phyloP scores from a whole-genome alignment of 2,888 invertebrate genomes.

The Agrochola lychnidis region DNA sequence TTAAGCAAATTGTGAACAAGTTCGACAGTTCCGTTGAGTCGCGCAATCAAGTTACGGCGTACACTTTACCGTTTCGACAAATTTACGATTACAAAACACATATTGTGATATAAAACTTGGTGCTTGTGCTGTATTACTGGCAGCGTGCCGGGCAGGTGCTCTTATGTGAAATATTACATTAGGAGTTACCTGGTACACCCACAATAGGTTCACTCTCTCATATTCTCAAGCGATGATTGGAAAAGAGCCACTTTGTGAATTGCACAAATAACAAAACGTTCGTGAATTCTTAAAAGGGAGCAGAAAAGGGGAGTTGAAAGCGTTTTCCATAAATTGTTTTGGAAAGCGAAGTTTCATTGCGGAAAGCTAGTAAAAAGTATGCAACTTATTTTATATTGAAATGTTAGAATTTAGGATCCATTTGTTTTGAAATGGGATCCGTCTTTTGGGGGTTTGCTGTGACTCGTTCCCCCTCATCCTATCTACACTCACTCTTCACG shows the following conservation, averaged over 20 bases:
- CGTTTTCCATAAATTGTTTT: conserved; percentile 54
- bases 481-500: conserved; percentile 67
- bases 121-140: conserved; percentile 90
- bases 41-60: conserved; percentile 72
- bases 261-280: conserved; percentile 40
- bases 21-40: conserved; percentile 53
- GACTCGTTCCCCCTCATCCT: conserved; percentile 59
- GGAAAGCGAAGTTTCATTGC: conserved; percentile 37
- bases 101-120: conserved; percentile 90
- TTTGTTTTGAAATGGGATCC: conserved; percentile 4
- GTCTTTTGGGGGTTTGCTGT: not conserved
- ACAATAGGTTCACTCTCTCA: conserved; percentile 81
- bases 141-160: conserved; percentile 91
- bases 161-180: conserved; percentile 88
- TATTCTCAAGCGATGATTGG: conserved; percentile 74
- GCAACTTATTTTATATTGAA: conserved; percentile 38
- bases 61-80: conserved; percentile 88
- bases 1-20: conserved; percentile 54
- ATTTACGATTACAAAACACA: conserved; percentile 89
- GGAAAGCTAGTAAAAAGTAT: conserved; percentile 26
- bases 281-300: conserved; percentile 21
- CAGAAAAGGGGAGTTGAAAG: conserved; percentile 37
- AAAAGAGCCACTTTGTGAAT: conserved; percentile 68
- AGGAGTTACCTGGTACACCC: conserved; percentile 87
- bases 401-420: conserved; percentile 18